Base-by-base conservation (phyloP, 2,797 vertebrate species). In the Protonibea diacanthus region DNA sequence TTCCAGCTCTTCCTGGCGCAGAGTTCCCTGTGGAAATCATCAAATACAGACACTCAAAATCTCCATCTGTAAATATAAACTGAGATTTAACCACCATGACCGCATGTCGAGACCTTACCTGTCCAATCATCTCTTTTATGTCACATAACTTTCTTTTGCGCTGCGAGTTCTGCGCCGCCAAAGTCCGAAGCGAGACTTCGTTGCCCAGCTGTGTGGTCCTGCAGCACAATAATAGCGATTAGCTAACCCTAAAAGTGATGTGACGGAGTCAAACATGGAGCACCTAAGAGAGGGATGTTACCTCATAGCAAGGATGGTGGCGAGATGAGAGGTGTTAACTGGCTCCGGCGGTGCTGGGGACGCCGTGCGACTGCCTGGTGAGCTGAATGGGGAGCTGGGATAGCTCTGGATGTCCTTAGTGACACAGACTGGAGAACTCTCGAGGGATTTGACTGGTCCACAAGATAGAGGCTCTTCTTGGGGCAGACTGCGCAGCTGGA, bases 141-240 rank as follows among this genome's bases (percentile, higher is more conserved):
- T 96, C 95, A 78, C 96, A 95, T 90, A 98, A 95, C 94, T 98
- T 99, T 90, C 98, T 95, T 93, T 99, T 99, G 84, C 97, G 96
- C 80, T 97, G 98, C 83, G 93, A 90, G 88, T 97, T 98, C 89
- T 96, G 96, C 90, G 95, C 95, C 85, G 95, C 95, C 79, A 97
- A 78, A 75, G 95, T 95, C 91, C 96, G 96, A 81, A 97, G 95
- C 69, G 94, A 96, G 66, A 96, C 81, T 66, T 97, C 95, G 92
- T 95, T 94, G 73, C 97, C 96, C 91, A 94, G 69, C 91, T 95
- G 87, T 56, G 93, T 89, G 85, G 92, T 90, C 90, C 97, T 99
- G 90, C 49, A 90, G 89, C 76, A 91, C 74, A 84, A 61, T 23
- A 33, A 74, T 0, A 65, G 2, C 17, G 18, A 25, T 86, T 27